Percentiles rank a stretch among this genome's conserved stretches.
These are phyloP conservation scores for Dinocampus coccinellae DNA, from an alignment of 2,888 invertebrate species.

Conservation along the genomic window DNA sequence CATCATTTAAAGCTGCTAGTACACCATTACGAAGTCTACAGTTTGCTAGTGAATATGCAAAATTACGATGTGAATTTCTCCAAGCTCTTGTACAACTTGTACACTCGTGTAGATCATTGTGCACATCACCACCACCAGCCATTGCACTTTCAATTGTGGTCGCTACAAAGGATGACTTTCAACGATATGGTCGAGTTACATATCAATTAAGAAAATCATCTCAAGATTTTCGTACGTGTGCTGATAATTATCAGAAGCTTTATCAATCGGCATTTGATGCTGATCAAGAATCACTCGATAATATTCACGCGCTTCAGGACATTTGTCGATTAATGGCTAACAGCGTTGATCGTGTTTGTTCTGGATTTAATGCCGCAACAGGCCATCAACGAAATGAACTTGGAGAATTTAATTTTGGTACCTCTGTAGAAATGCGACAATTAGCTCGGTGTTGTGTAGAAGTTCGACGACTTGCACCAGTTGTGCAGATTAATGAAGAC, in stretches of 20 bases:
- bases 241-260: conserved; percentile 81
- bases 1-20: conserved; percentile 75
- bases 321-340: conserved; percentile 83
- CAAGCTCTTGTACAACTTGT: conserved; percentile 77
- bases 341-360: conserved; percentile 80
- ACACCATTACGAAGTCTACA: conserved; percentile 75
- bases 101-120: conserved; percentile 81
- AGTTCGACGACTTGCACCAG: conserved; percentile 63
- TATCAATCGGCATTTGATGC: conserved; percentile 90
- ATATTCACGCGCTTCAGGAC: conserved; percentile 79
- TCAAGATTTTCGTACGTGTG: conserved; percentile 79
- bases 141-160: conserved; percentile 88
- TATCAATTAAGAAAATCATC: conserved; percentile 81
- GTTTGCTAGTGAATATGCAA: conserved; percentile 84
- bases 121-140: conserved; percentile 93
- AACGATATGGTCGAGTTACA: conserved; percentile 84
- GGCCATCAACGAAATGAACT: conserved; percentile 53
- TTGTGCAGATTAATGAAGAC: conserved; percentile 66
- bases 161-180: conserved; percentile 82
- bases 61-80: conserved; percentile 82
- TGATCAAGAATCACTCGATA: conserved; percentile 82
- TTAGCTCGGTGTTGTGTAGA: conserved; percentile 62
- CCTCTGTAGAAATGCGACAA: conserved; percentile 64
- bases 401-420: conserved; percentile 60
- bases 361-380: conserved; percentile 54